Conservation (phyloP, 2,113 vertebrate genomes). For the Elephantulus edwardii region DNA sequence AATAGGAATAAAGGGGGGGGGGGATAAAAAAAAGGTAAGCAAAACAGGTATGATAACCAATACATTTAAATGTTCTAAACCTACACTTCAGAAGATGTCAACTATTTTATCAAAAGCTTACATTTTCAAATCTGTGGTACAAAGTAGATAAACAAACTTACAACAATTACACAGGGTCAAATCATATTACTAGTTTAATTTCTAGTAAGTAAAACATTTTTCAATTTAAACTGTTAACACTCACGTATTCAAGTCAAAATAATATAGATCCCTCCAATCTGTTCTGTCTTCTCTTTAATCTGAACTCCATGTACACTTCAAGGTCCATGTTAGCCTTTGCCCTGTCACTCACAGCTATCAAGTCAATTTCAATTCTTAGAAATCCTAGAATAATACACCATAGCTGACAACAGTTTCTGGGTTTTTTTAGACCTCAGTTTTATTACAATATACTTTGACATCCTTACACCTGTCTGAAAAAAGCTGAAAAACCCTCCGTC, state of each 20-base stretch:
- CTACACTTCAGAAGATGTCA: neutral
- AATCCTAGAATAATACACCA: neutral
- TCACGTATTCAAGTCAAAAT: neutral
- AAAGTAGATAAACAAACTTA: neutral
- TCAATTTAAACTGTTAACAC: neutral
- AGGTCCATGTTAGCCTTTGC: neutral
- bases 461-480: neutral
- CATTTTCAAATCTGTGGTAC: neutral
- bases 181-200: neutral
- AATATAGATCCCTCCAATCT: neutral
- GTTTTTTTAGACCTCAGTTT: neutral
- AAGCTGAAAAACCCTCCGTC: no score
- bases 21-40: conserved; percentile 16
- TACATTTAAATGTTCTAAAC: neutral
- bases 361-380: no score
- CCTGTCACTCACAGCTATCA: no score
- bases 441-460: neutral
- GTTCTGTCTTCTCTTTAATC: neutral
- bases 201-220: neutral
- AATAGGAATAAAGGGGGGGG: conserved; percentile 50
- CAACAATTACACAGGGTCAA: neutral
- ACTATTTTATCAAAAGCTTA: neutral
- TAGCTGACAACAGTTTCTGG: neutral
- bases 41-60: no score
- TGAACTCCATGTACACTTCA: neutral